These are phyloP conservation scores for Choristoneura fumiferana DNA, from an alignment of 1,140 invertebrate species.

Conservation along the genomic window DNA sequence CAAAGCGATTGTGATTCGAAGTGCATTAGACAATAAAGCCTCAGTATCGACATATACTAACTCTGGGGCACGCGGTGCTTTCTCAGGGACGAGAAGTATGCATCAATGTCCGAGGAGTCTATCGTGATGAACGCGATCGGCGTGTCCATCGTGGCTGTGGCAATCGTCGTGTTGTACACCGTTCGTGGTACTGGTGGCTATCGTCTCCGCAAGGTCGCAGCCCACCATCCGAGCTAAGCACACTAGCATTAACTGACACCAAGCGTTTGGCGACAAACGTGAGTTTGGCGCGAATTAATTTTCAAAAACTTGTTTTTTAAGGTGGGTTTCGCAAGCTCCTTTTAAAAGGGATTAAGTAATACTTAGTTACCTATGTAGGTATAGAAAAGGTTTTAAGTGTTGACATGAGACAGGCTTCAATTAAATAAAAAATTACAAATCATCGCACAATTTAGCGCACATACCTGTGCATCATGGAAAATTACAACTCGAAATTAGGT, in stretches of 20 bases:
- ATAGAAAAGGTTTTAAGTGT: no score
- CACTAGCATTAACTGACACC: conserved; percentile 17
- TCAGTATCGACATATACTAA: conserved; percentile 31
- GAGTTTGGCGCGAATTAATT: conserved; percentile 8
- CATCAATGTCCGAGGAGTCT: conserved; percentile 82
- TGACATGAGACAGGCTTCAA: no score
- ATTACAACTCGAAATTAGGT: no score
- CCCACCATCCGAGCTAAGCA: conserved; percentile 71
- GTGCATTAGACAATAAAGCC: no score
- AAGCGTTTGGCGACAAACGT: conserved; percentile 15
- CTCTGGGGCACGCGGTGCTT: conserved; percentile 62
- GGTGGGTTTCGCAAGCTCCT: no score
- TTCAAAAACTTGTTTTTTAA: not conserved
- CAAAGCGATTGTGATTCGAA: no score
- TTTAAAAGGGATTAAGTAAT: no score
- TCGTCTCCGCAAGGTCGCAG: conserved; percentile 64
- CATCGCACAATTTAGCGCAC: no score
- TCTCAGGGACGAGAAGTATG: conserved; percentile 80
- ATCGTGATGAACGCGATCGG: conserved; percentile 88
- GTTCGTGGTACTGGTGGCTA: conserved; percentile 82
- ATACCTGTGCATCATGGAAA: no score
- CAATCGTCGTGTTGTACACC: conserved; percentile 85
- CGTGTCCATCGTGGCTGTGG: conserved; percentile 85
- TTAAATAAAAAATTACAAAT: no score
- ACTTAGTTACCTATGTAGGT: no score